Conservation (phyloP, 2,113 vertebrate genomes). For the Entosphenus tridentatus region DNA sequence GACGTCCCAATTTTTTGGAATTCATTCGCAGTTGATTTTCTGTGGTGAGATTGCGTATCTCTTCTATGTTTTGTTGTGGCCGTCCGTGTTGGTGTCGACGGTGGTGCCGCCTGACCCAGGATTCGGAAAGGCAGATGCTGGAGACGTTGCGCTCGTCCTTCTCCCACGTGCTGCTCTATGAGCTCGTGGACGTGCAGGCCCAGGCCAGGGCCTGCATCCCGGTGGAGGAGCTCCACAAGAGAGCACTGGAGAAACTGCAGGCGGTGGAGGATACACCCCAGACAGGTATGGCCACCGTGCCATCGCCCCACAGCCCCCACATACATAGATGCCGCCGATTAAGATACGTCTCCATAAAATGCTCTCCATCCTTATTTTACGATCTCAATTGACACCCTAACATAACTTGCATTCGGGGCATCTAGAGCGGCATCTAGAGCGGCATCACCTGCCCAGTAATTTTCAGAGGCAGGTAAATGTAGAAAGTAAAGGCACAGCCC, state of each 20-base stretch:
- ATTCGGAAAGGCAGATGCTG: too few species aligned
- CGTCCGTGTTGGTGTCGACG: too few species aligned
- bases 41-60: too few species aligned
- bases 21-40: too few species aligned
- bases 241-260: constrained; percentile 33
- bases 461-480: too few species aligned
- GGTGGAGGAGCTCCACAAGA: constrained; percentile 27
- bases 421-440: neutral
- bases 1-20: too few species aligned
- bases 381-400: neutral
- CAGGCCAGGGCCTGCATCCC: constrained; percentile 47
- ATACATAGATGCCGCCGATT: constrained; percentile 42
- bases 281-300: too few species aligned
- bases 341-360: neutral
- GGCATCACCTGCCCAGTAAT: too few species aligned
- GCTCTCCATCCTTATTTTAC: neutral
- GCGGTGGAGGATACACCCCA: neutral
- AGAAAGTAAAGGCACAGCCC: too few species aligned
- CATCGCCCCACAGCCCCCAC: constrained; percentile 17
- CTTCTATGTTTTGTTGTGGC: too few species aligned
- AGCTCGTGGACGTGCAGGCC: constrained; percentile 40
- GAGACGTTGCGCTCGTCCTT: constrained; percentile 44
- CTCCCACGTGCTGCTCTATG: constrained; percentile 53
- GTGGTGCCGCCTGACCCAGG: too few species aligned
- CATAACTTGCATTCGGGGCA: neutral